Evolutionary conservation across 1,140 invertebrate genomes (phyloP), one percentile per base, ranked within the genome.

Genomic region (Neodiprion virginianus): DNA sequence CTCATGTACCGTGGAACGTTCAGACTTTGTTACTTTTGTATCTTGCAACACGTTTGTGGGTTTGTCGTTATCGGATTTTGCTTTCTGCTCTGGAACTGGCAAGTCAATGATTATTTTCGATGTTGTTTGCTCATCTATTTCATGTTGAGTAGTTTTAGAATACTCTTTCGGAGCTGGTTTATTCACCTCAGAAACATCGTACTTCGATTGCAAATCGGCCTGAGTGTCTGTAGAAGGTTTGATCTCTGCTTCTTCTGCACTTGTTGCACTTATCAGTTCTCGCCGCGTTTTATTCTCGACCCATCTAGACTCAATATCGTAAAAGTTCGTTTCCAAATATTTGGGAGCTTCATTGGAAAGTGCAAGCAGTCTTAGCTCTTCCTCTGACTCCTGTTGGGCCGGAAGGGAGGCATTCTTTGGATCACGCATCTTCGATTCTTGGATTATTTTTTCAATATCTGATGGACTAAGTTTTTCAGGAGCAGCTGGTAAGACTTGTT

Each of bases 381-480:
- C 48, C 53, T 79, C 66, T 14, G 67, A 40, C 4, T 23, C 11
- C 21, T 69, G 21, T 21, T 69, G 14, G 17, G n/a, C 23, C 1
- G 67, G 67, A 69, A 47, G 7, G 66, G 65, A 10, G 69, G 67
- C 77, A 1, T 61, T 23, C 17, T 79, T 76, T 11, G 72, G 48
- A n/a, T 53, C 66, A 73, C 78, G 85, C 83, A 87, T 85, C 66
- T 82, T 80, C 5, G 86, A 81, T 65, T 86, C 76, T 66, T 82
- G 75, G 1, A 87, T 76, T 12, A 85, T 78, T 73, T 74, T 82
- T 72, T 85, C 86, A 47, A 86, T 79, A 49, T 76, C 81, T 10
- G 68, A 66, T 2, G 68, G 28, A 74, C 49, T 77, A 48, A 49
- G 48, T 5, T n/a, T 67, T 8, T 40, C 11, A 48, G 40, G 3